Evolutionary conservation across 2,797 vertebrate genomes (phyloP).

Genomic region (Cacajao melanocephalus): DNA sequence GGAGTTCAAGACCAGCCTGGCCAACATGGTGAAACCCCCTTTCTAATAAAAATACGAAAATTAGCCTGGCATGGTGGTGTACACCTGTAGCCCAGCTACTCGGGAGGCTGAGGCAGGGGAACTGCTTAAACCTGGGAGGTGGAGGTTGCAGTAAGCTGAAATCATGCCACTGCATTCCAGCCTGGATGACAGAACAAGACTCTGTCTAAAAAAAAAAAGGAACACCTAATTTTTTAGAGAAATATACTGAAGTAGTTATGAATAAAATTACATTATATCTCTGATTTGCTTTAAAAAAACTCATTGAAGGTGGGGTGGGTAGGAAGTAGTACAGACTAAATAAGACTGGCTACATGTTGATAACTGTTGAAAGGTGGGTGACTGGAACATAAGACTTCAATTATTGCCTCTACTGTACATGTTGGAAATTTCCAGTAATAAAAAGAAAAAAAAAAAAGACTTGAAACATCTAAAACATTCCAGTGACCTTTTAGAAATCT

Average conservation of each 20-base stretch:
- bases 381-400: neutral
- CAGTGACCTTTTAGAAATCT: neutral
- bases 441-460: neutral
- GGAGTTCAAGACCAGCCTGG: too few relatives aligned
- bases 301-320: neutral
- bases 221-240: neutral
- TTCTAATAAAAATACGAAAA: too few relatives aligned
- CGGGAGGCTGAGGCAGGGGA: too few relatives aligned
- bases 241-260: neutral
- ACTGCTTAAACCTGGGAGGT: too few relatives aligned
- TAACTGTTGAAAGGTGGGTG: neutral
- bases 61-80: too few relatives aligned
- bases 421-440: neutral
- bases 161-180: too few relatives aligned
- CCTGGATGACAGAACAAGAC: too few relatives aligned
- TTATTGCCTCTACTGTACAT: neutral
- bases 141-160: too few relatives aligned
- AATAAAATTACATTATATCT: neutral
- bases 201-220: too few relatives aligned
- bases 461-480: neutral
- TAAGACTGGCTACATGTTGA: neutral
- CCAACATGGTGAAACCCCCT: too few relatives aligned
- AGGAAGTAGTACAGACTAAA: neutral
- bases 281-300: conserved; percentile 34
- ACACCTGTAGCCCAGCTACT: too few relatives aligned